phyloP scores from a whole-genome alignment of 2,888 invertebrate species.

The Parapristionchus giblindavisi region DNA sequence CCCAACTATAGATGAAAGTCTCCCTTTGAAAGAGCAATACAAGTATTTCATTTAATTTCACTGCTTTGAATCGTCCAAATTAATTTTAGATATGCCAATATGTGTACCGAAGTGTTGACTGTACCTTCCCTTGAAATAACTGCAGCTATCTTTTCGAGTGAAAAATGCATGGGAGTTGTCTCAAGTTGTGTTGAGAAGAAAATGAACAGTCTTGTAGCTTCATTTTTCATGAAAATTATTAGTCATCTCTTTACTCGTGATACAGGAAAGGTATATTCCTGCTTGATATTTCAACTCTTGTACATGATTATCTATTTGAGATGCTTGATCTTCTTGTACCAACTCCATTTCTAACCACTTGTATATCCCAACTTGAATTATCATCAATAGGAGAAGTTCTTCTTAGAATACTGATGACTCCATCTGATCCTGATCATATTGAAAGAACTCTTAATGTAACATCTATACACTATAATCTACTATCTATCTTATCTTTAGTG shows the following conservation, averaged over 20 bases:
- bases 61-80: not conserved
- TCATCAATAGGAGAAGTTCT: conserved; percentile 16
- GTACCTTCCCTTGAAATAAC: conserved; percentile 39
- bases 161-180: conserved; percentile 14
- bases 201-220: conserved; percentile 48
- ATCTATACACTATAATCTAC: too few relatives aligned
- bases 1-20: conserved; percentile 41
- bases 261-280: conserved; percentile 38
- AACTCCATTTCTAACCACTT: conserved; percentile 2
- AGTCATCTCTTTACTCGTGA: conserved; percentile 43
- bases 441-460: too few relatives aligned
- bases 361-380: conserved; percentile 20
- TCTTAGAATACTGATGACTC: not conserved
- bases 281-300: not conserved
- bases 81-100: conserved; percentile 44
- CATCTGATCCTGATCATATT: conserved; percentile 23
- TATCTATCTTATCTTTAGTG: conserved; percentile 13
- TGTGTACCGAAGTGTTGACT: conserved; percentile 51
- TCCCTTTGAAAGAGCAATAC: conserved; percentile 48
- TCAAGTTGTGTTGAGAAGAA: conserved; percentile 17
- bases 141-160: conserved; percentile 41
- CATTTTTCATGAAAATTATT: conserved; percentile 53
- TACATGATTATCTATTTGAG: not conserved
- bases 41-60: conserved; percentile 32
- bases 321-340: conserved; percentile 12